Evolutionary conservation across 1,140 invertebrate species (phyloP).

Genomic region (Agrilus planipennis): DNA sequence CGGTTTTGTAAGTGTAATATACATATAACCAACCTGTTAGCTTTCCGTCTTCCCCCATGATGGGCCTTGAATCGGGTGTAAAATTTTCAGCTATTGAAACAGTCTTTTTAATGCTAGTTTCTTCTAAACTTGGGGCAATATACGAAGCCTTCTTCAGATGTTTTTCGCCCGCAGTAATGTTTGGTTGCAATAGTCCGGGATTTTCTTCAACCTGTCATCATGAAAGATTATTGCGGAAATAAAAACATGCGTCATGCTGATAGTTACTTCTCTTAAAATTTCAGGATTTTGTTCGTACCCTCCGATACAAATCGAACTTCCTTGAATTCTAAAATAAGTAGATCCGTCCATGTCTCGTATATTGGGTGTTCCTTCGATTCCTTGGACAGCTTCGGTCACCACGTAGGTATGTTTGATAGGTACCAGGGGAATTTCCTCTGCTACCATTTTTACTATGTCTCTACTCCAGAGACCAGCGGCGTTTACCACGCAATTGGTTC

Average conservation of each 20-base stretch:
- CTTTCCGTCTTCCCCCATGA: conserved; percentile 58
- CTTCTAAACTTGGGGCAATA: conserved; percentile 58
- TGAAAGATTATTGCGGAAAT: no score
- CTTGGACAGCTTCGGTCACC: conserved; percentile 62
- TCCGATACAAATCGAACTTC: conserved; percentile 69
- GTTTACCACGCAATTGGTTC: conserved; percentile 63
- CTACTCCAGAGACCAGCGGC: conserved; percentile 71
- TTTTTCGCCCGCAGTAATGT: no score
- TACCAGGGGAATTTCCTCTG: conserved; percentile 58
- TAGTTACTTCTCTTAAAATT: conserved; percentile 55
- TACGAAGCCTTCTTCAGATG: conserved; percentile 62
- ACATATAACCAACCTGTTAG: no score
- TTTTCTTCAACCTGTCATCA: no score
- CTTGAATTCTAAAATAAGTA: conserved; percentile 74
- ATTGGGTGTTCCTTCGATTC: conserved; percentile 62
- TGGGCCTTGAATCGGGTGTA: conserved; percentile 79
- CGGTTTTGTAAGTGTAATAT: no score
- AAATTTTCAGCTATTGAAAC: conserved; percentile 79
- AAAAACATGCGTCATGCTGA: conserved; percentile 36
- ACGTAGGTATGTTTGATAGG: conserved; percentile 85
- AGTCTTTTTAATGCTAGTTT: conserved; percentile 70
- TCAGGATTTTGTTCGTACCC: conserved; percentile 80
- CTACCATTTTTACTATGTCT: conserved; percentile 56
- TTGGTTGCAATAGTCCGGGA: no score
- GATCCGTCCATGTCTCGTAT: conserved; percentile 73